Percentiles rank a stretch among this genome's conserved stretches.
These are phyloP conservation scores for Apeltes quadracus DNA, from an alignment of 2,113 vertebrate genomes.

Conservation along the genomic window DNA sequence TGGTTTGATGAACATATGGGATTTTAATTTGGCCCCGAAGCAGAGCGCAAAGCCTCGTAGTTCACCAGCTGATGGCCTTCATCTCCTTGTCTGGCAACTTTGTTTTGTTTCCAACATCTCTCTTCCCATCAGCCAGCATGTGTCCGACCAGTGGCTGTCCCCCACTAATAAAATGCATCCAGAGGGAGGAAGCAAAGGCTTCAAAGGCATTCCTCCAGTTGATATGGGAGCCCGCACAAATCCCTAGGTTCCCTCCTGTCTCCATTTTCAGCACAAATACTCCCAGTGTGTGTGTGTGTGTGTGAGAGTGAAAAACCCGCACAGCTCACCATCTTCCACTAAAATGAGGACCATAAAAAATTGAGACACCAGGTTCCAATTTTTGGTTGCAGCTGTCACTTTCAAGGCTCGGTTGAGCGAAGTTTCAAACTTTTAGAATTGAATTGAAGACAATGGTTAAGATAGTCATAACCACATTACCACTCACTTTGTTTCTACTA, in stretches of 20 bases:
- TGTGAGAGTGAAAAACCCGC: slow-evolving; percentile 21
- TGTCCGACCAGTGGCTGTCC: slow-evolving; percentile 33
- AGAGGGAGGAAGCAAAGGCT: slow-evolving; percentile 41
- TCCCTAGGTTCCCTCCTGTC: slow-evolving; percentile 45
- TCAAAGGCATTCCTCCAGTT: slow-evolving; percentile 64
- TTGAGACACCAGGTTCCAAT: not conserved
- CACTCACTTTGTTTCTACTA: not conserved
- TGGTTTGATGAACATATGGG: no score
- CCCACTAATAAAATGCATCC: slow-evolving; percentile 64
- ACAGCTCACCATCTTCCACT: slow-evolving; percentile 24
- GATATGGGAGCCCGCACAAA: slow-evolving; percentile 52
- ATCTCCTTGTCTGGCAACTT: slow-evolving; percentile 3
- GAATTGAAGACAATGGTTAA: not conserved
- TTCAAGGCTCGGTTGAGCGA: not conserved
- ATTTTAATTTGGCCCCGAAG: slow-evolving; percentile 1
- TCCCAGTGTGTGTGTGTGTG: slow-evolving; percentile 32
- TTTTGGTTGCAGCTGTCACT: not conserved
- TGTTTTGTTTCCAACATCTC: slow-evolving; percentile 37
- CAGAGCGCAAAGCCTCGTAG: not conserved
- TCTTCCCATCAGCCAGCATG: slow-evolving; percentile 18
- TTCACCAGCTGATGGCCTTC: slow-evolving; percentile 18
- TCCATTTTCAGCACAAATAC: slow-evolving; percentile 56
- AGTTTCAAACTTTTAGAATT: not conserved
- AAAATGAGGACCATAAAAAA: not conserved
- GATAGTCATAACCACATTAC: not conserved